Conservation (phyloP, 1,140 invertebrate genomes). For the Pseudomyrmex sp. region DNA sequence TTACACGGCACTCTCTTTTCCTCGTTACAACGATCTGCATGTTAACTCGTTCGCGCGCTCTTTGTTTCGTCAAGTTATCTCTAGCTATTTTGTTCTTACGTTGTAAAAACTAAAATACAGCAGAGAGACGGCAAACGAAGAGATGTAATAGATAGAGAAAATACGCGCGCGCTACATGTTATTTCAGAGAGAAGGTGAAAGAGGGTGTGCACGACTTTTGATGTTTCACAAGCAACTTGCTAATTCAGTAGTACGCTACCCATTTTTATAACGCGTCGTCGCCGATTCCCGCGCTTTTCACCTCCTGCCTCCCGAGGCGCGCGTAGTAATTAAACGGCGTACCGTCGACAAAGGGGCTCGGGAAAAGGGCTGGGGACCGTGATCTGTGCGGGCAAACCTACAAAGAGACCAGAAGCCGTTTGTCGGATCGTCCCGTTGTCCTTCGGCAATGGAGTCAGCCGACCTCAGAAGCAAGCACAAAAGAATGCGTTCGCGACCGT, state of each 20-base stretch:
- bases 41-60: constrained; percentile 30
- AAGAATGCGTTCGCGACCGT: constrained; percentile 58
- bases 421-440: constrained; percentile 53
- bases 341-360: constrained; percentile 49
- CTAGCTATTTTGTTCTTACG: constrained; percentile 8
- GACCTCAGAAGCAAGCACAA: constrained; percentile 65
- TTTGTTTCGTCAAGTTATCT: constrained; percentile 11
- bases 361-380: constrained; percentile 33
- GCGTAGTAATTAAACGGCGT: constrained; percentile 62
- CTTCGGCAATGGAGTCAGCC: constrained; percentile 64
- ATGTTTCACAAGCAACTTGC: constrained; percentile 58
- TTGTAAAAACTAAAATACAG: constrained; percentile 41
- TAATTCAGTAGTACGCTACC: constrained; percentile 48
- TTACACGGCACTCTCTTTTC: constrained; percentile 6
- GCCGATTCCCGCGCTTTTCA: background rate
- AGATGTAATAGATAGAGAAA: background rate
- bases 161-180: no score
- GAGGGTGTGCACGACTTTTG: constrained; percentile 35
- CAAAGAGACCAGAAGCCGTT: constrained; percentile 60
- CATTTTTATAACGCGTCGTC: constrained; percentile 47
- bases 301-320: constrained; percentile 33
- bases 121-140: background rate
- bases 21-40: constrained; percentile 47
- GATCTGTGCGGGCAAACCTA: constrained; percentile 35
- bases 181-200: background rate